Conservation (phyloP, 2,888 invertebrate species). For the Nesidiocoris tenuis region DNA sequence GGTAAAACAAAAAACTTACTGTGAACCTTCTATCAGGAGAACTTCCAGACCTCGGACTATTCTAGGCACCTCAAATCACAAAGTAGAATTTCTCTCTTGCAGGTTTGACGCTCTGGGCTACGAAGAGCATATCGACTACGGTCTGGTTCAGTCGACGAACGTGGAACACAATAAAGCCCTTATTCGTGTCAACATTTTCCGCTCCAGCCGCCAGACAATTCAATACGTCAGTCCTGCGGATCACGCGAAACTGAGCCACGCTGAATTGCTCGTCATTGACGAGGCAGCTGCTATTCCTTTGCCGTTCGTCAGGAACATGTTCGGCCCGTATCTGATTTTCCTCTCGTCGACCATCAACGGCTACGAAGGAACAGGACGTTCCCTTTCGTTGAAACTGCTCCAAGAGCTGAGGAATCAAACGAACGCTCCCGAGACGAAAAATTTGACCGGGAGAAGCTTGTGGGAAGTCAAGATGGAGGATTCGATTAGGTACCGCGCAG, state of each 20-base stretch:
- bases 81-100: background rate
- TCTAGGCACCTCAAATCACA: too few relatives aligned
- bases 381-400: constrained; percentile 89
- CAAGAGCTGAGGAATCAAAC: constrained; percentile 76
- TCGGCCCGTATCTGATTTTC: constrained; percentile 89
- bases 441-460: constrained; percentile 59
- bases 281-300: constrained; percentile 99
- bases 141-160: constrained; percentile 89
- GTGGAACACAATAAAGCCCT: constrained; percentile 96
- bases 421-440: constrained; percentile 56
- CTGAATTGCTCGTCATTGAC: constrained; percentile 93
- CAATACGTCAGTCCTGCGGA: constrained; percentile 96
- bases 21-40: too few relatives aligned
- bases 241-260: constrained; percentile 82
- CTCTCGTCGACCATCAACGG: constrained; percentile 97
- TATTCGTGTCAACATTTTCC: constrained; percentile 85
- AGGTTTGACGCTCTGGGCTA: constrained; percentile 87
- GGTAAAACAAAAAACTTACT: too few relatives aligned
- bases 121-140: constrained; percentile 94
- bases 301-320: constrained; percentile 82
- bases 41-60: too few relatives aligned
- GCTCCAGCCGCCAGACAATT: constrained; percentile 89
- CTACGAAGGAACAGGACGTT: constrained; percentile 97
- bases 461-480: constrained; percentile 73
- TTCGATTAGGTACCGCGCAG: constrained; percentile 87